These are phyloP conservation scores for Musca vetustissima DNA, from an alignment of 1,140 invertebrate genomes.

Conservation along the genomic window DNA sequence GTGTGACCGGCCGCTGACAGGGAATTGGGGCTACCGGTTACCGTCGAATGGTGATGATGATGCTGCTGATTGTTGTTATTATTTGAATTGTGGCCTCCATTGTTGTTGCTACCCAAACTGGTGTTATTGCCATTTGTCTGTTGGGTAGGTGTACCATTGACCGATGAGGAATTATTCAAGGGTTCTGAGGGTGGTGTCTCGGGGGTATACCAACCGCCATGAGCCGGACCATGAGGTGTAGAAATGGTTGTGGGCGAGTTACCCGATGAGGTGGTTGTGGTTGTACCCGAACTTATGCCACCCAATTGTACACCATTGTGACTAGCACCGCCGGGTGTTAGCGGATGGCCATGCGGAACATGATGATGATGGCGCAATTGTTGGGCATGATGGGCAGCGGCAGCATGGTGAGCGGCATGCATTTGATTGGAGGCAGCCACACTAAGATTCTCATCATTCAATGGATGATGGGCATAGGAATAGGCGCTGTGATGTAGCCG, in stretches of 20 bases:
- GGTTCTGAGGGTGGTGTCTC: constrained; percentile 54
- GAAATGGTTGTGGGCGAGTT: constrained; percentile 51
- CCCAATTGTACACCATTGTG: constrained; percentile 38
- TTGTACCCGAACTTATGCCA: constrained; percentile 26
- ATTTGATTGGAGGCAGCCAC: constrained; percentile 43
- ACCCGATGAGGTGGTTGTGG: constrained; percentile 37
- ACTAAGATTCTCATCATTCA: constrained; percentile 50
- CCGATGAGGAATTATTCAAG: constrained; percentile 26
- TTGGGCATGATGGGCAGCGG: constrained; percentile 50
- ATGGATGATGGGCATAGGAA: constrained; percentile 47
- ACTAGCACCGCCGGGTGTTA: constrained; percentile 39
- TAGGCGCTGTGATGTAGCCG: constrained; percentile 54
- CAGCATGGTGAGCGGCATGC: constrained; percentile 48
- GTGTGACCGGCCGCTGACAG: constrained; percentile 31
- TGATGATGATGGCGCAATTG: constrained; percentile 41
- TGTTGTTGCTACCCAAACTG: constrained; percentile 30
- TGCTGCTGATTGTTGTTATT: too few species aligned
- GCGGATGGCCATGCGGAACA: constrained; percentile 40
- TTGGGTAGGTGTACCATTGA: constrained; percentile 6
- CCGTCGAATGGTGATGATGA: constrained; percentile 16
- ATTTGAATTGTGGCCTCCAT: constrained; percentile 21
- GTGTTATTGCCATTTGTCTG: constrained; percentile 6
- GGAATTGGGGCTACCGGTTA: constrained; percentile 34
- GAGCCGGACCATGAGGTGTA: constrained; percentile 50
- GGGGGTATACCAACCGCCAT: constrained; percentile 54